These are phyloP conservation scores for Remorina albescens DNA, from an alignment of 2,797 vertebrate genomes.

Conservation along the genomic window DNA sequence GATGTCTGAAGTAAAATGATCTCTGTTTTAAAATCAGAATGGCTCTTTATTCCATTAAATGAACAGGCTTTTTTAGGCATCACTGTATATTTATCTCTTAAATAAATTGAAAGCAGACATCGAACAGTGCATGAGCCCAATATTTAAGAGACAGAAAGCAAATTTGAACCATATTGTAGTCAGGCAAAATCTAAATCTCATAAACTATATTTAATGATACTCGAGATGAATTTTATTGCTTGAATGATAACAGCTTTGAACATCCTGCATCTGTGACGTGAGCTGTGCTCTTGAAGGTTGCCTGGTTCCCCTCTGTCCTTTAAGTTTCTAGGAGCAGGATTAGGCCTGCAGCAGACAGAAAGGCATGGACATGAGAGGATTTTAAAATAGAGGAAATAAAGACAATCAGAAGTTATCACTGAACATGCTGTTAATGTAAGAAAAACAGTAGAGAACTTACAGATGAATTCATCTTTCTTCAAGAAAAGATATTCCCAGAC, in stretches of 20 bases:
- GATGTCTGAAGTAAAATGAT: neutral
- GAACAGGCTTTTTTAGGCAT: neutral
- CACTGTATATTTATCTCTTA: neutral
- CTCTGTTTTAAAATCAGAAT: neutral
- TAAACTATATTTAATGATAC: neutral
- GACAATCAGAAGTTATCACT: neutral
- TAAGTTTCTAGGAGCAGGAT: conserved; percentile 8
- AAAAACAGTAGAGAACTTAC: conserved; percentile 16
- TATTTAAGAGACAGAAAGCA: neutral
- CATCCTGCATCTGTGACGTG: neutral
- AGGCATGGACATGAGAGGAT: neutral
- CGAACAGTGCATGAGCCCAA: neutral
- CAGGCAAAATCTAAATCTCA: neutral
- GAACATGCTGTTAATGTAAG: conserved; percentile 10
- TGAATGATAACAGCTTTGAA: neutral
- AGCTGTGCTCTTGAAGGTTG: conserved; percentile 3
- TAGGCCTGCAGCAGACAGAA: neutral
- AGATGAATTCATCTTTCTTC: conserved; percentile 26
- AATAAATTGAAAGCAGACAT: neutral
- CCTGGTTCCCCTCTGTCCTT: neutral
- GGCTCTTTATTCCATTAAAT: neutral
- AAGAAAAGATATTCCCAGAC: conserved; percentile 30
- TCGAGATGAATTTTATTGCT: neutral
- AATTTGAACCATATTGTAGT: neutral
- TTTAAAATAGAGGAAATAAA: neutral